A percentile compares a stretch with the other conserved stretches of the same genome.
These are phyloP conservation scores for Enteromius fasciolatus DNA, from an alignment of 2,797 vertebrate species.

Conservation along the genomic window DNA sequence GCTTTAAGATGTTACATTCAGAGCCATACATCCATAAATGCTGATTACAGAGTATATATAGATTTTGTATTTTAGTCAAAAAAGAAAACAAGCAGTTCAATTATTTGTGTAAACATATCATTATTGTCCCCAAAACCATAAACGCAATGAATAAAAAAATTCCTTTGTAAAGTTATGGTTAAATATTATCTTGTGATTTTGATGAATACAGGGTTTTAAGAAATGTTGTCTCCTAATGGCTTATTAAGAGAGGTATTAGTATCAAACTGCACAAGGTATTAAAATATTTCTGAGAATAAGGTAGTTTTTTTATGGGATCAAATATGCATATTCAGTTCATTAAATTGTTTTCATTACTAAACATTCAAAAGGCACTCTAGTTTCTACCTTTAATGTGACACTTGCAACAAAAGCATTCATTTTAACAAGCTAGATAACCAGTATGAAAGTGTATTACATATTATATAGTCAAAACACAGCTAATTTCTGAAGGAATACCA, in stretches of 20 bases:
- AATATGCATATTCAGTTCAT: not conserved
- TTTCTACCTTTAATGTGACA: not conserved
- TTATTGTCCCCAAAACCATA: not conserved
- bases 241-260: not conserved
- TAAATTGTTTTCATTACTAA: not conserved
- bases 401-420: not conserved
- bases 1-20: constrained; percentile 9
- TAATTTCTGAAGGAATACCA: not conserved
- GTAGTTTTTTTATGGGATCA: not conserved
- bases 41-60: not conserved
- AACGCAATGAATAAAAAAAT: not conserved
- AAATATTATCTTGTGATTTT: not conserved
- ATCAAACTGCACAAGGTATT: not conserved
- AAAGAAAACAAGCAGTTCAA: not conserved
- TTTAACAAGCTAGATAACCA: not conserved
- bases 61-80: not conserved
- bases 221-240: not conserved
- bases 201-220: not conserved
- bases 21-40: not conserved
- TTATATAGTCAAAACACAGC: not conserved
- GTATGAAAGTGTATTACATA: not conserved
- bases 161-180: not conserved
- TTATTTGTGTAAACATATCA: not conserved
- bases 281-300: not conserved
- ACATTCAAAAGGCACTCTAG: not conserved